Base-by-base conservation (phyloP, 2,888 invertebrate species). In the Mesorhabditis sp. region DNA sequence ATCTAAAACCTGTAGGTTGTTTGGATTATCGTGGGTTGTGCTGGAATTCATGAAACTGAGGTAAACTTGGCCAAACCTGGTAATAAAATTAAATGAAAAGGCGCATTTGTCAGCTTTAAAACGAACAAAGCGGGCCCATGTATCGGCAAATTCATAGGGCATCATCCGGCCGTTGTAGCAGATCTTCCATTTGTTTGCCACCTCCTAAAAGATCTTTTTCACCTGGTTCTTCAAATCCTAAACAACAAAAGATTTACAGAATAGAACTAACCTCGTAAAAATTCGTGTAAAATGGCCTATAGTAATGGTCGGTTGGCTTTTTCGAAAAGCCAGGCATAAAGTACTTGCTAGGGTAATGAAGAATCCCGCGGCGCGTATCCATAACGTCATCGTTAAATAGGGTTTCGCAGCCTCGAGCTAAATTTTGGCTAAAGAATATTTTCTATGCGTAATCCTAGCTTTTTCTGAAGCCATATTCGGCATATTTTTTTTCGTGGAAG, bases 361-460 rank as follows among this genome's bases (percentile, higher is more conserved):
- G 76, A 4, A 78, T 65, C 41, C 78, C 78, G 5, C 78, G 67
- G 13, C 68, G 45, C 0, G 71, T 72, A 67, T 79, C 73, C 77
- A 76, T 76, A 0, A 76, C 69, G 50, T 79, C 79, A 65, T 79
- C 79, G 43, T 76, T 78, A 70, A 73, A 75, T 69, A 78, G 68
- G 13, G 76, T 76, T 13, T 70, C 70, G 44, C 75, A 76, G 5
- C 75, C 75, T 43, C 44, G 45, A 28, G 44, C 64, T 64, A 10
- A 68, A 68, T 13, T 13, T 45, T 28, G 28, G 28, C 28, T 28
- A 28, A 28, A 28, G 28, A 28, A 28, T 28, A 28, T 28, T 28
- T 28, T 28, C 28, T 28, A 28, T 28, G 28, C 28, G 28, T 28
- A 28, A 28, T 28, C 28, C 28, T 15, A 63, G 13, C 28, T 63